A percentile compares a stretch with the other conserved stretches of the same genome.
Evolutionary conservation across 1,140 invertebrate species (phyloP).

Genomic region (Bombus difficillimus): DNA sequence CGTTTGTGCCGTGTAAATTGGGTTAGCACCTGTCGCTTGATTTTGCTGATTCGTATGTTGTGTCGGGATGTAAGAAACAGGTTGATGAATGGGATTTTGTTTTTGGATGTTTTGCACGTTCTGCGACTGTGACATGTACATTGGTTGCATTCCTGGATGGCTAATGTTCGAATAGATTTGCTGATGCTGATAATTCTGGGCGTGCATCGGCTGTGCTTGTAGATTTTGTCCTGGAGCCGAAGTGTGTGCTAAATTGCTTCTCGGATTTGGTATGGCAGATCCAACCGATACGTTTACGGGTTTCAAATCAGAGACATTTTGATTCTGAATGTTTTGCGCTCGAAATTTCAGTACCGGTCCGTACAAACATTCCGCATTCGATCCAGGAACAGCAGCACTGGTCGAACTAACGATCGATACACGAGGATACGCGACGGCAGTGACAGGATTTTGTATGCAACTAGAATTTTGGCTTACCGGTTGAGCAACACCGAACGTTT

Average conservation of each 20-base stretch:
- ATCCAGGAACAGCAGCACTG: conserved; percentile 43
- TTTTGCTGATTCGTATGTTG: conserved; percentile 57
- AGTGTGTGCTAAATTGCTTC: conserved; percentile 63
- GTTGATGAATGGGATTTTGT: conserved; percentile 56
- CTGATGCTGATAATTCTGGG: conserved; percentile 74
- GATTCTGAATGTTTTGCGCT: conserved; percentile 66
- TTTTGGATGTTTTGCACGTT: conserved; percentile 65
- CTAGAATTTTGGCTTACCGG: conserved; percentile 32
- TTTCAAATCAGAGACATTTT: conserved; percentile 60
- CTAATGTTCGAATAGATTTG: conserved; percentile 77
- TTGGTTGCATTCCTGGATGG: conserved; percentile 58
- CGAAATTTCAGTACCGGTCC: conserved; percentile 81
- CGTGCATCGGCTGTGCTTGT: conserved; percentile 66
- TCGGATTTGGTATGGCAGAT: conserved; percentile 64
- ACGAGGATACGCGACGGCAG: conserved; percentile 50
- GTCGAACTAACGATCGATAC: conserved; percentile 38
- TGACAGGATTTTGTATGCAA: conserved; percentile 33
- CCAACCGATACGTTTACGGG: conserved; percentile 48
- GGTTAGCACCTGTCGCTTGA: conserved; percentile 60
- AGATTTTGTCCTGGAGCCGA: conserved; percentile 63
- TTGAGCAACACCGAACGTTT: conserved; percentile 46
- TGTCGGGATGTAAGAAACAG: conserved; percentile 48
- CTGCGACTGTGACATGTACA: conserved; percentile 65
- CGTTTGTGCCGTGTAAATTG: conserved; percentile 76
- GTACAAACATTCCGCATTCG: conserved; percentile 75